Percentiles rank a stretch among this genome's conserved stretches.
phyloP scores from a whole-genome alignment of 2,113 vertebrate species.

The Petromus typicus region DNA sequence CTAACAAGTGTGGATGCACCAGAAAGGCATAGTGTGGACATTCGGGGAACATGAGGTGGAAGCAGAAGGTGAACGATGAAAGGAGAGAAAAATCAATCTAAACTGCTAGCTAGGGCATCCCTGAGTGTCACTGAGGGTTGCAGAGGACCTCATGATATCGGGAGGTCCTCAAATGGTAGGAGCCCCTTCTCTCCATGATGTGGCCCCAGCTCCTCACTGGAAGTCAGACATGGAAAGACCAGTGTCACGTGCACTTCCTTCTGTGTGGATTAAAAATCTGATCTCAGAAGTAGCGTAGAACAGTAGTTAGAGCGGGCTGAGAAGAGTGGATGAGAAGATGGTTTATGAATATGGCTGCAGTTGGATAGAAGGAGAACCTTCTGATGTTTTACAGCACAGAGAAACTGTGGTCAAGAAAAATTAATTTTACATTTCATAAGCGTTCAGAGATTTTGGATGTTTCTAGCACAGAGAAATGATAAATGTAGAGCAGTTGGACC shows the following conservation, averaged over 20 bases:
- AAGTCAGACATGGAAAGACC: no score
- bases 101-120: background rate
- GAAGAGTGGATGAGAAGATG: background rate
- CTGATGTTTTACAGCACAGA: no score
- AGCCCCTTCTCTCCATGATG: background rate
- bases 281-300: background rate
- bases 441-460: background rate
- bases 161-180: background rate
- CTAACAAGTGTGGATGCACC: background rate
- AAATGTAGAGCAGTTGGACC: background rate
- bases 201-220: background rate
- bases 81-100: background rate
- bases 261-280: background rate
- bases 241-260: accelerated
- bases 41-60: accelerated
- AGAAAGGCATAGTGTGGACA: background rate
- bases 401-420: background rate
- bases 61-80: background rate
- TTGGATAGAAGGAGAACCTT: background rate
- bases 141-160: background rate
- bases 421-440: background rate
- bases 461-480: background rate
- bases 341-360: no score
- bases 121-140: background rate
- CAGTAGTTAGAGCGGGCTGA: background rate